Evolutionary conservation across 35 echinoderm and acorn worm genomes (phyloP), one percentile per base, ranked within the genome.

Genomic region (Acanthaster planci): DNA sequence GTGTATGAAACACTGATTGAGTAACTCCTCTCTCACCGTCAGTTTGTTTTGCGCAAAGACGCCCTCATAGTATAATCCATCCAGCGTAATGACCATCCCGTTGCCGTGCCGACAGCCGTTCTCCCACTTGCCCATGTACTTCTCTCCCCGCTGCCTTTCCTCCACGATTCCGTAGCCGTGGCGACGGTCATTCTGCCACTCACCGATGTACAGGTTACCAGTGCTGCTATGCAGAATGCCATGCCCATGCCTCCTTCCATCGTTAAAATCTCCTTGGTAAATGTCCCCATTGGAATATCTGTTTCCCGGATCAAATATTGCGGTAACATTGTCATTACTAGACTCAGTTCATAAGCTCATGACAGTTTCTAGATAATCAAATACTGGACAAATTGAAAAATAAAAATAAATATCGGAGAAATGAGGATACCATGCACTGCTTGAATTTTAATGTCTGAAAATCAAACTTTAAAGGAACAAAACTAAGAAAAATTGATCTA

Each of bases 111-210:
- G 92, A 85, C 72, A 72, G 38, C 85, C 87, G 58, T 94, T 87
- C 42, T 91, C 87, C 96, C 96, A 99, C 52, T 81, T 76, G 35
- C 96, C 96, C 96, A 99, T 99, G 89, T 94, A 99, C 77, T 99
- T 99, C 83, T 99, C 96, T 31, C 96, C 96, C 44, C 92, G 22
- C 21, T 84, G 76, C 10, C 80, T 88, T 31, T 94, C 92, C 22
- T 94, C 92, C 60, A 91, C 89, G 44, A 94, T 92, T 40, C 96
- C 96, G 34, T 99, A 94, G 79, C 96, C 96, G 72, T 89, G 80
- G 27, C 82, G 85, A 80, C 87, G 77, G 39, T 91, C 96, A 18
- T 94, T 86, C 51, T 87, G 89, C 96, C 95, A 99, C 77, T 99
- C 88, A 15, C 96, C 96, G 9, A 98, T 92, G 82, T 88, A 98